Percentiles rank a stretch among this genome's conserved stretches.
Conservation (phyloP, 2,113 vertebrate genomes). For the Nymphicus hollandicus region DNA sequence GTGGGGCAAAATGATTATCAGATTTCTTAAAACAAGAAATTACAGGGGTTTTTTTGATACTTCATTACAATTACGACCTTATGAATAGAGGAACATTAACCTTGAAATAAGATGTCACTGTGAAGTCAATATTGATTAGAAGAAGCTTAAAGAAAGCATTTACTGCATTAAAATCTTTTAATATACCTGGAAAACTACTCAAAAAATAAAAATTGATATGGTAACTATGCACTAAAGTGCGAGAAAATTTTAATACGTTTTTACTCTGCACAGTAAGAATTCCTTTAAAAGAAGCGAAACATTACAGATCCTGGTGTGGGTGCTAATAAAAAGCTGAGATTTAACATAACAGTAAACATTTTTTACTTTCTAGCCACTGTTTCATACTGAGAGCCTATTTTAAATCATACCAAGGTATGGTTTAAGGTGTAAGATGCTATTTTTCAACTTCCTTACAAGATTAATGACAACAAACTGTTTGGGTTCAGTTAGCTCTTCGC, state of each 20-base stretch:
- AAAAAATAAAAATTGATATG: background rate
- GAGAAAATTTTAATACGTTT: background rate
- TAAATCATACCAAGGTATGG: background rate
- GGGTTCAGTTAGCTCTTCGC: background rate
- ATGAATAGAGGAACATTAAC: constrained; percentile 18
- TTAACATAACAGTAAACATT: background rate
- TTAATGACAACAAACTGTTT: background rate
- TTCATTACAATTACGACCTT: constrained; percentile 45
- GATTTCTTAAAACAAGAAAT: constrained; percentile 46
- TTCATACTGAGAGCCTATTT: constrained; percentile 1
- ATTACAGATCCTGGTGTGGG: background rate
- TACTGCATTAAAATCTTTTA: background rate
- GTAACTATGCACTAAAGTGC: background rate
- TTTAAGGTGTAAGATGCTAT: background rate
- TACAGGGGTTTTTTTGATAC: background rate
- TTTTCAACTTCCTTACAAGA: background rate
- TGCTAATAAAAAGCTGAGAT: background rate
- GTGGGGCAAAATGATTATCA: constrained; percentile 13
- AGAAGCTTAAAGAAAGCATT: background rate
- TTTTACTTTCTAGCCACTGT: background rate
- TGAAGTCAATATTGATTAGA: constrained; percentile 2
- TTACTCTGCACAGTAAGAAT: background rate
- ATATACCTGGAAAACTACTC: background rate
- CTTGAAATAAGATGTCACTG: constrained; percentile 24
- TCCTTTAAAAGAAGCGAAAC: background rate